These are phyloP conservation scores for Saturnia pavonia DNA, from an alignment of 2,888 invertebrate genomes.

Conservation along the genomic window DNA sequence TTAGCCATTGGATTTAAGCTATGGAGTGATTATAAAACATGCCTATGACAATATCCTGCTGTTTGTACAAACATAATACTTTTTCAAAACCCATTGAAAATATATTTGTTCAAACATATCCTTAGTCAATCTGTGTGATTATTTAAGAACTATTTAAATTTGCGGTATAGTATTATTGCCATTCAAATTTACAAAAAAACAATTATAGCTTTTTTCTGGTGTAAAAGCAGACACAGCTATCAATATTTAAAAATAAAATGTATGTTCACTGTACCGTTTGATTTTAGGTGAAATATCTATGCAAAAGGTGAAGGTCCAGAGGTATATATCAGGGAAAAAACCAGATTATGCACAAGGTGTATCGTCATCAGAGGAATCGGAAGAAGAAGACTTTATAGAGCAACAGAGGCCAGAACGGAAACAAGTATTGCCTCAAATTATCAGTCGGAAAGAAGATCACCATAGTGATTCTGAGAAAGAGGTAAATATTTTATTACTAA, in stretches of 20 bases:
- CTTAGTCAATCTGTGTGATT: too few species aligned
- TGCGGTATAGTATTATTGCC: too few species aligned
- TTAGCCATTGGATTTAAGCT: background rate
- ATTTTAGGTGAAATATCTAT: slow-evolving; percentile 95
- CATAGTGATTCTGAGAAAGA: slow-evolving; percentile 73
- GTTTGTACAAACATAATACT: too few species aligned
- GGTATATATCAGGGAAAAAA: slow-evolving; percentile 98
- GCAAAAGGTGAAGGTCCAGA: slow-evolving; percentile 99
- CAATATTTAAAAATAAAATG: too few species aligned
- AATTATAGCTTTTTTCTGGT: too few species aligned
- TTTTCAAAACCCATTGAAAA: too few species aligned
- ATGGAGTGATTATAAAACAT: background rate
- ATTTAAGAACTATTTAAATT: too few species aligned
- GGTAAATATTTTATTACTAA: slow-evolving; percentile 30
- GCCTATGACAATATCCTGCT: background rate
- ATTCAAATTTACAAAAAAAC: too few species aligned
- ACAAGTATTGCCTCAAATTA: slow-evolving; percentile 62
- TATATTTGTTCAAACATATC: too few species aligned
- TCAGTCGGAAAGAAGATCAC: slow-evolving; percentile 59
- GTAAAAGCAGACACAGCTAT: too few species aligned
- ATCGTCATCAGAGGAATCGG: slow-evolving; percentile 94
- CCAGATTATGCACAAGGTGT: slow-evolving; percentile 96
- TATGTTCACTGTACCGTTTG: background rate
- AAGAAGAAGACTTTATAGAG: slow-evolving; percentile 93
- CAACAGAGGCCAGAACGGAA: slow-evolving; percentile 68